Evolutionary conservation across 2,797 vertebrate genomes (phyloP).

Genomic region (Phaenicophaeus curvirostris): DNA sequence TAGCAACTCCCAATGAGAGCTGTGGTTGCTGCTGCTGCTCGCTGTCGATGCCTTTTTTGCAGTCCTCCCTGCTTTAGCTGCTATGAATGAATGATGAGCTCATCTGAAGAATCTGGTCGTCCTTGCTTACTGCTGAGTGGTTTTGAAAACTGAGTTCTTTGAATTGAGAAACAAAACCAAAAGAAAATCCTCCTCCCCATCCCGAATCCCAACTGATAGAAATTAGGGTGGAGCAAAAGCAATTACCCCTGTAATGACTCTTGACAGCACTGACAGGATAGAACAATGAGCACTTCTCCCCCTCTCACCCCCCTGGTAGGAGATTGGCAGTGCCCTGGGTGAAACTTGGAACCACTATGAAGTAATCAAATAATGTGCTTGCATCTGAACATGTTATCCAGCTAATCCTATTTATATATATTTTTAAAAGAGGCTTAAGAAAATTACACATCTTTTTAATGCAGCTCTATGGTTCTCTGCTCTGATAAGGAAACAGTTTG

Average conservation of each 20-base stretch:
- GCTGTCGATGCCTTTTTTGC: not conserved
- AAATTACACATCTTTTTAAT: constrained; percentile 83
- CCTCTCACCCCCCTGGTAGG: constrained; percentile 35
- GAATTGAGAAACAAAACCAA: constrained; percentile 28
- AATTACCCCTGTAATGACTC: constrained; percentile 77
- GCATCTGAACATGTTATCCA: constrained; percentile 79
- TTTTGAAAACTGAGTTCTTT: constrained; percentile 25
- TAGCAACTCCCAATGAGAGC: not conserved
- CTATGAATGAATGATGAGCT: not conserved
- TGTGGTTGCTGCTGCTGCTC: fast-evolving
- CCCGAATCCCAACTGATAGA: not conserved
- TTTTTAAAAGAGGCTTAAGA: constrained; percentile 80
- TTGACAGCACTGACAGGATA: constrained; percentile 78
- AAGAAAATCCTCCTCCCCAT: not conserved
- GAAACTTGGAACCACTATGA: constrained; percentile 77
- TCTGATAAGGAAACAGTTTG: constrained; percentile 80
- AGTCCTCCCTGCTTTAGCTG: not conserved
- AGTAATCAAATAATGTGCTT: constrained; percentile 81
- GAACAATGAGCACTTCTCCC: constrained; percentile 71
- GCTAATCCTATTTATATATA: constrained; percentile 81
- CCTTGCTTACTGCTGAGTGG: not conserved
- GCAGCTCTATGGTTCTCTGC: constrained; percentile 76
- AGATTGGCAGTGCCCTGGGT: constrained; percentile 77
- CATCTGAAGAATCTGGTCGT: not conserved
- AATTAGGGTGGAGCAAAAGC: constrained; percentile 69